phyloP scores from a whole-genome alignment of 2,113 vertebrate species.

The Tenrec ecaudatus region DNA sequence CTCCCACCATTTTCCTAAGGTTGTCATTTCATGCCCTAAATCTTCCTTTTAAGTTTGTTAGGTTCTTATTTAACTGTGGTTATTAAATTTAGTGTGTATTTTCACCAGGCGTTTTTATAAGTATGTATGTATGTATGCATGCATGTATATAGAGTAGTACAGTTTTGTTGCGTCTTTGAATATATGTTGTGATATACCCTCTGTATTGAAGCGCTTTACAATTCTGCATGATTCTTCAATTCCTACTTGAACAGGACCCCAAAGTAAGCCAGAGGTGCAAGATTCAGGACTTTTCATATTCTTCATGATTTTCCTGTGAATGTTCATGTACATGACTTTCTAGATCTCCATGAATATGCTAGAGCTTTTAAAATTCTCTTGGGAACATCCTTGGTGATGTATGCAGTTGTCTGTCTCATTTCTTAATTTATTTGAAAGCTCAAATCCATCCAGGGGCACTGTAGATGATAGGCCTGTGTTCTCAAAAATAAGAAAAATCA shows the following conservation, averaged over 20 bases:
- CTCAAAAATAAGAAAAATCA: not conserved
- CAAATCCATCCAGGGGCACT: not conserved
- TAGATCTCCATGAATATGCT: slow-evolving; percentile 24
- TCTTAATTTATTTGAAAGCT: not conserved
- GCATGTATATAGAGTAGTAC: no score
- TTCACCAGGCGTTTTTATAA: slow-evolving; percentile 17
- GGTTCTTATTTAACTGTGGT: not conserved
- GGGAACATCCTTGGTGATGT: not conserved
- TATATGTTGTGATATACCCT: not conserved
- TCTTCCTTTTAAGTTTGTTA: slow-evolving; percentile 9
- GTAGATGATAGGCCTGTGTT: not conserved
- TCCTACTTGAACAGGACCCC: not conserved
- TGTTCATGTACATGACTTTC: not conserved
- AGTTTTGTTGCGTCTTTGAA: no score
- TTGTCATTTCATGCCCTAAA: not conserved
- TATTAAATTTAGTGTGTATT: slow-evolving; percentile 15
- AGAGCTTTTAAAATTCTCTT: slow-evolving; percentile 27
- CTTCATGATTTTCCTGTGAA: no score
- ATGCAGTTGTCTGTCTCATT: not conserved
- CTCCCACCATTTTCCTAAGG: not conserved
- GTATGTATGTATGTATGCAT: no score
- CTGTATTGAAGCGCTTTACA: not conserved
- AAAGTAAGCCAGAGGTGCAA: not conserved
- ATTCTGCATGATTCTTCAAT: not conserved
- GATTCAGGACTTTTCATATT: not conserved